phyloP scores from a whole-genome alignment of 2,113 vertebrate species.

The Eira barbara region DNA sequence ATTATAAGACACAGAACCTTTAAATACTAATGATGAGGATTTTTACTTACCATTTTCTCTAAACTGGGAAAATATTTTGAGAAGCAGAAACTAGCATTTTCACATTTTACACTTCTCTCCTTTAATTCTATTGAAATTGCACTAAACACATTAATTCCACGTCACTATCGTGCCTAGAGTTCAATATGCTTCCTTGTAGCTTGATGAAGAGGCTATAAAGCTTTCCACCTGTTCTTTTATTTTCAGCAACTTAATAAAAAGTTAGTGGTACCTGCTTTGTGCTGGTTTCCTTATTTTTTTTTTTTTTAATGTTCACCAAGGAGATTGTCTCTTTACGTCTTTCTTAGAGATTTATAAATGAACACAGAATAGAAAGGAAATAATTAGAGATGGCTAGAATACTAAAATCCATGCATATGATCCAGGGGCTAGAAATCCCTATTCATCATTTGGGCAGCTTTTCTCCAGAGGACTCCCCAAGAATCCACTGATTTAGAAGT shows the following conservation, averaged over 20 bases:
- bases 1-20: not conserved
- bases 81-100: not conserved
- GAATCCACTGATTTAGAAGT: conserved; percentile 38
- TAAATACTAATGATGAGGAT: not conserved
- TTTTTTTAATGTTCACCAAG: not conserved
- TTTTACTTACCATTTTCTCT: not conserved
- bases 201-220: not conserved
- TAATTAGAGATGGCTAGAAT: conserved; percentile 32
- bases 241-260: conserved; percentile 46
- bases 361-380: conserved; percentile 21
- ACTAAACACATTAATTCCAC: not conserved
- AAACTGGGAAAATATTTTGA: not conserved
- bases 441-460: not conserved
- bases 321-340: not conserved
- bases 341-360: conserved; percentile 31
- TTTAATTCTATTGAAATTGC: not conserved
- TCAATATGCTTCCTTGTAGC: not conserved
- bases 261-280: conserved; percentile 27
- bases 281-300: conserved; percentile 4
- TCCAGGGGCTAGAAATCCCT: not conserved
- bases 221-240: not conserved
- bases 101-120: not conserved
- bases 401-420: not conserved
- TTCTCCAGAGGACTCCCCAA: conserved; percentile 1
- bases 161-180: not conserved